These are phyloP conservation scores for Listronotus bonariensis DNA, from an alignment of 1,140 invertebrate genomes.

Conservation along the genomic window DNA sequence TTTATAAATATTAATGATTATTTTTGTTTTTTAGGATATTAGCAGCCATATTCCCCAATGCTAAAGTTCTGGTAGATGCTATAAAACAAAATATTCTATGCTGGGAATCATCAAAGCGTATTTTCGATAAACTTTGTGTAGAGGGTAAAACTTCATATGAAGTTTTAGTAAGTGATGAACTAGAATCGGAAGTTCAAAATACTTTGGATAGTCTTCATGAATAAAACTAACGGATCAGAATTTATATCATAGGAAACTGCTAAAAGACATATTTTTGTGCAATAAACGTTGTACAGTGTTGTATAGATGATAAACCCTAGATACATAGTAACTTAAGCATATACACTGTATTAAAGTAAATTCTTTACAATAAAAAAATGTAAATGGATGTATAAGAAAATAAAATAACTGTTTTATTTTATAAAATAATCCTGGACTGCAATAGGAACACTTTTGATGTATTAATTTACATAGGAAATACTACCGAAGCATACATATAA, in stretches of 20 bases:
- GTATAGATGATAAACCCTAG: neutral
- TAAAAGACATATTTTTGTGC: conserved; percentile 21
- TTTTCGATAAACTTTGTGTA: conserved; percentile 38
- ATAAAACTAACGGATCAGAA: neutral
- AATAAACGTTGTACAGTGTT: conserved; percentile 17
- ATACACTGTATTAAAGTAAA: conserved; percentile 3
- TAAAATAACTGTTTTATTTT: no score
- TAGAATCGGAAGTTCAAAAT: conserved; percentile 38
- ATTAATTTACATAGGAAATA: no score
- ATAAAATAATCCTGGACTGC: no score
- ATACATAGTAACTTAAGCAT: neutral
- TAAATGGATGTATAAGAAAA: neutral
- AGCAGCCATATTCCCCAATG: conserved; percentile 50
- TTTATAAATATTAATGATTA: no score
- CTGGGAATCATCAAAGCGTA: conserved; percentile 45
- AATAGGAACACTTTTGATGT: no score
- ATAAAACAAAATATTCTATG: conserved; percentile 43
- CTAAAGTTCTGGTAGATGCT: conserved; percentile 39
- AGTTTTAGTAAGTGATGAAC: conserved; percentile 39
- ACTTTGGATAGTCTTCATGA: conserved; percentile 21
- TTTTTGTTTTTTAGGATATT: conserved; percentile 52
- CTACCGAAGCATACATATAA: no score
- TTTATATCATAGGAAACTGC: conserved; percentile 11
- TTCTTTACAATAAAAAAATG: conserved; percentile 4
- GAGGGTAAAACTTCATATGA: conserved; percentile 40